Evolutionary conservation across 1,140 invertebrate genomes (phyloP), one percentile per base, ranked within the genome.

Genomic region (Fopius arisanus): DNA sequence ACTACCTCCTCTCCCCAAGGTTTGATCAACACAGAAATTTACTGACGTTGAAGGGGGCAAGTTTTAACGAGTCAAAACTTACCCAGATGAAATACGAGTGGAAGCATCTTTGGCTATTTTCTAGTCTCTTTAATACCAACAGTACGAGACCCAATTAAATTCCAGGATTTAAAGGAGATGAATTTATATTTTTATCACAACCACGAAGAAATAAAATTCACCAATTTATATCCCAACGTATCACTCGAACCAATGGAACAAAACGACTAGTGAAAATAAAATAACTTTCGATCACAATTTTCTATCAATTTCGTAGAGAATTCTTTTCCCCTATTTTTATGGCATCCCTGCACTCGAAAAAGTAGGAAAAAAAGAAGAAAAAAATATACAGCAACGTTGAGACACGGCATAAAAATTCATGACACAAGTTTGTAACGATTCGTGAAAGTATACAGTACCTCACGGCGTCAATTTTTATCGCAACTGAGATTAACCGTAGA

Each of bases 391-490:
- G 3, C 33, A 37, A 10, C 33, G 33, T 12, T 37, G 33, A 7
- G 33, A 37, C 43, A 48, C 4, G 43, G 14, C 43, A 48, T 48
- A 48, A 48, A 48, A 48, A 48, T 48, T 48, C 43, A 48, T 48
- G 43, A 48, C 43, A 48, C 43, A 48, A 48, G 43, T 48, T 48
- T 48, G 43, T 19, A 48, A 48, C 43, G 43, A 48, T 48, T 48
- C 43, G 43, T n/a, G 43, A 48, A 16, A 19, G 43, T 16, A 48
- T 48, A 19, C 43, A 19, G 43, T 37, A 26, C 37, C 31, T 28
- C 31, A 37, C n/a, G 31, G 69, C 69, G 69, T 71, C 69, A 71
- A 71, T 59, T 63, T 71, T 71, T 71, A 71, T 71, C 51, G 69
- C 51, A 48, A 48, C 23, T 40, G 51, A 71, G 69, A 71, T 71